phyloP scores from a whole-genome alignment of 1,140 invertebrate species.

The Hycleus phaleratus region DNA sequence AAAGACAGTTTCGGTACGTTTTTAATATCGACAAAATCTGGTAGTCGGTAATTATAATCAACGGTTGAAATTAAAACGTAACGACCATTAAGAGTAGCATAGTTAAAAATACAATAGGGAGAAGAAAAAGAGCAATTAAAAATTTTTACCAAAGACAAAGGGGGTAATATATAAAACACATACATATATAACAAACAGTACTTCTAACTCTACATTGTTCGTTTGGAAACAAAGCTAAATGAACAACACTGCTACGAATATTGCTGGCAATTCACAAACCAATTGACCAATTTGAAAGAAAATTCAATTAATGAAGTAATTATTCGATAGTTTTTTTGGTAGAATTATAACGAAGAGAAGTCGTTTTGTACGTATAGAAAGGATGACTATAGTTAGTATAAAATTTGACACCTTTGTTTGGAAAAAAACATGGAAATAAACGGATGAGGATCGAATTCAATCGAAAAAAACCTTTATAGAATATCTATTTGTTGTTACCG shows the following conservation, averaged over 20 bases:
- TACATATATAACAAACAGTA: not conserved
- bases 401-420: not conserved
- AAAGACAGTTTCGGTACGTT: no score
- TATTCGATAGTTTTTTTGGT: no score
- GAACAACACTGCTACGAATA: no score
- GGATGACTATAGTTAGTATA: not conserved
- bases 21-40: no score
- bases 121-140: slow-evolving; percentile 28
- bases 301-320: no score
- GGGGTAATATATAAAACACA: slow-evolving; percentile 21
- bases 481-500: not conserved
- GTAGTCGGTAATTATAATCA: slow-evolving; percentile 9
- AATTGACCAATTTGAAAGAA: no score
- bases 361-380: no score
- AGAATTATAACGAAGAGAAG: no score
- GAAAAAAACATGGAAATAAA: not conserved
- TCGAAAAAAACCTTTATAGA: not conserved
- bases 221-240: slow-evolving; percentile 7
- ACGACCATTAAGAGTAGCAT: slow-evolving; percentile 24
- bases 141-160: slow-evolving; percentile 20
- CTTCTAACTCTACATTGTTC: slow-evolving; percentile 7
- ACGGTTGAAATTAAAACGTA: slow-evolving; percentile 21
- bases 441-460: not conserved
- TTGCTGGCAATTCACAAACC: no score
- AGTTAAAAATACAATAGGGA: slow-evolving; percentile 23